Conservation (phyloP, 64 coral and sea anemone genomes). For the Montipora foliosa region DNA sequence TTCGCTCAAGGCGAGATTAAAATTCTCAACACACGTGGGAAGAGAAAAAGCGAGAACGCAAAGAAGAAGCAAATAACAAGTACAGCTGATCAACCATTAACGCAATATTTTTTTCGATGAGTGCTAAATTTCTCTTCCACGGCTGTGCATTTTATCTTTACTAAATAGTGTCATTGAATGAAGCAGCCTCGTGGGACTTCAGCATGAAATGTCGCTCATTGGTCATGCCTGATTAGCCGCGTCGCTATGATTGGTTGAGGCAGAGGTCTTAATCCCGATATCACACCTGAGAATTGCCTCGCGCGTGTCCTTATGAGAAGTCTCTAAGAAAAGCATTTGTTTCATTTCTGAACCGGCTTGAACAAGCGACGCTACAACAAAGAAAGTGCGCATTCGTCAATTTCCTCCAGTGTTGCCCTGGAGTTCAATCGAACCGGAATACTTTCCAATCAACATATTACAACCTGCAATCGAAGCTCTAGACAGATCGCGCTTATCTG, state of each 20-base stretch:
- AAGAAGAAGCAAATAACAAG: not conserved
- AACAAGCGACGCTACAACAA: constrained; percentile 76
- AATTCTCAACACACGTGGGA: not conserved
- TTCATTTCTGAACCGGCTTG: constrained; percentile 66
- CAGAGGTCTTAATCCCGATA: constrained; percentile 73
- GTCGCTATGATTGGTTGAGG: constrained; percentile 73
- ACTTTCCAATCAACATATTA: not conserved
- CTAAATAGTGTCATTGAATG: constrained; percentile 52
- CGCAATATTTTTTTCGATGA: not conserved
- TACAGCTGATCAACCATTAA: not conserved
- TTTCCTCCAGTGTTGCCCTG: constrained; percentile 19
- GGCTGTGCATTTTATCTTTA: constrained; percentile 25
- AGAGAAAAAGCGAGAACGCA: not conserved
- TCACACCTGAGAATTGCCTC: constrained; percentile 89
- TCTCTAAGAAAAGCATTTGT: constrained; percentile 94
- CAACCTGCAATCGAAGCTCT: not conserved
- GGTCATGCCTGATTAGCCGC: constrained; percentile 74
- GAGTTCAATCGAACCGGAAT: constrained; percentile 7
- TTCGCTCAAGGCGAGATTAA: not conserved
- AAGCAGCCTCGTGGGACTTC: constrained; percentile 24
- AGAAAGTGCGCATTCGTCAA: constrained; percentile 41
- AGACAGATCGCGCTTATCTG: not conserved
- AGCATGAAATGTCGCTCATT: constrained; percentile 79
- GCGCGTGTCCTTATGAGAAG: constrained; percentile 91
- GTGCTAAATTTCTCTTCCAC: not conserved